phyloP scores from a whole-genome alignment of 92 coral and sea anemone species.

The Umimayanthus kanabou region DNA sequence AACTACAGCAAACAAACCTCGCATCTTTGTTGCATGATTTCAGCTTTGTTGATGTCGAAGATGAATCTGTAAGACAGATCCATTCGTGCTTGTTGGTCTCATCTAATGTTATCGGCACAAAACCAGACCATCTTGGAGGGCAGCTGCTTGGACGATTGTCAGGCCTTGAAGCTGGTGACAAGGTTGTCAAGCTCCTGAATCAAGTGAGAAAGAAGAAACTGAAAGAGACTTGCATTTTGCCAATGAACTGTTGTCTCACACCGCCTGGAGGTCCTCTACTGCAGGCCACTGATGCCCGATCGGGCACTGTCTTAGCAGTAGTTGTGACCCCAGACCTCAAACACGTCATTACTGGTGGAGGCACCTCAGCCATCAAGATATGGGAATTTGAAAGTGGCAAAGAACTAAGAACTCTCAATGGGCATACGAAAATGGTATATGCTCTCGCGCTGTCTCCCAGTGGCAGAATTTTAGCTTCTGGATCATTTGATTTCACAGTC shows the following conservation, averaged over 20 bases:
- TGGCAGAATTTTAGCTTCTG: conserved; percentile 55
- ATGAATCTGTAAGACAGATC: conserved; percentile 54
- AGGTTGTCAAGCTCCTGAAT: conserved; percentile 39
- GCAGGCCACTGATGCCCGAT: conserved; percentile 44
- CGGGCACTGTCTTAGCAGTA: conserved; percentile 48
- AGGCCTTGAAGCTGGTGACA: conserved; percentile 39
- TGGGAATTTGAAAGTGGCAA: conserved; percentile 68
- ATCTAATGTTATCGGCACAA: conserved; percentile 53
- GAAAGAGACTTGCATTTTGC: conserved; percentile 38
- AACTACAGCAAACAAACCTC: conserved; percentile 55
- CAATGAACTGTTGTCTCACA: conserved; percentile 56
- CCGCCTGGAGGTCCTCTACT: conserved; percentile 67
- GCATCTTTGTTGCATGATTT: conserved; percentile 67
- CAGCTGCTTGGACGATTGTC: conserved; percentile 64
- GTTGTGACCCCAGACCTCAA: conserved; percentile 45
- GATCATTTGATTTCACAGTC: conserved; percentile 58
- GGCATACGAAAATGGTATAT: conserved; percentile 59
- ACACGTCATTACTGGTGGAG: conserved; percentile 56
- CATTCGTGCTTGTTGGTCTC: conserved; percentile 59
- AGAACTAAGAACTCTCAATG: conserved; percentile 54
- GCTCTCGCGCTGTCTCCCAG: conserved; percentile 56
- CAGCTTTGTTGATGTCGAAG: conserved; percentile 28
- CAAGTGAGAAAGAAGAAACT: conserved; percentile 25
- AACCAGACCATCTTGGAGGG: conserved; percentile 51
- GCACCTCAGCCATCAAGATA: conserved; percentile 44